These are phyloP conservation scores for Stomatorhinus walkeri DNA, from an alignment of 2,797 vertebrate species.

Conservation along the genomic window DNA sequence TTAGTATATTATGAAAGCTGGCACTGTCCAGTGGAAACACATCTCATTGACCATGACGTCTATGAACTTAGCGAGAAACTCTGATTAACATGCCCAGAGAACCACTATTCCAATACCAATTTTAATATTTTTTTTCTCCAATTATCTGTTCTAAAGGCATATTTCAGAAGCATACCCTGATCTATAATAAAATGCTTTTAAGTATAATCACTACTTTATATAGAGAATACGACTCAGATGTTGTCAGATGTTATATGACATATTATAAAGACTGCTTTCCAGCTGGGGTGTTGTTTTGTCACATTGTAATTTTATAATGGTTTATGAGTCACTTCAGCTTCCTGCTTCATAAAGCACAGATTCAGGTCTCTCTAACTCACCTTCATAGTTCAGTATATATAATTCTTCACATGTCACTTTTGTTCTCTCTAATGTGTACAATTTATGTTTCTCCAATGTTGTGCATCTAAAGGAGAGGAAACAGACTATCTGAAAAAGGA, in stretches of 20 bases:
- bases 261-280: not conserved
- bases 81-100: not conserved
- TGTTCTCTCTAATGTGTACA: conserved; percentile 8
- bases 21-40: not conserved
- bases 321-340: not conserved
- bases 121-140: not conserved
- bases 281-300: not conserved
- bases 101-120: not conserved
- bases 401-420: not conserved
- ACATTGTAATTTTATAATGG: not conserved
- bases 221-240: not conserved
- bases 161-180: not conserved
- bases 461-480: not conserved
- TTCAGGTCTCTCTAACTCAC: not conserved
- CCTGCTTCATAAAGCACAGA: not conserved
- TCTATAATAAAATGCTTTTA: not conserved
- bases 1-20: not conserved
- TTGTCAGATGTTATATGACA: not conserved
- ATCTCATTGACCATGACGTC: not conserved
- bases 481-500: not conserved
- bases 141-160: not conserved
- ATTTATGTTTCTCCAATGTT: not conserved
- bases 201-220: not conserved
- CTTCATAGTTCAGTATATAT: not conserved
- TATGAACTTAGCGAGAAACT: not conserved